Conservation (phyloP, 2,113 vertebrate genomes). For the Vimba vimba region DNA sequence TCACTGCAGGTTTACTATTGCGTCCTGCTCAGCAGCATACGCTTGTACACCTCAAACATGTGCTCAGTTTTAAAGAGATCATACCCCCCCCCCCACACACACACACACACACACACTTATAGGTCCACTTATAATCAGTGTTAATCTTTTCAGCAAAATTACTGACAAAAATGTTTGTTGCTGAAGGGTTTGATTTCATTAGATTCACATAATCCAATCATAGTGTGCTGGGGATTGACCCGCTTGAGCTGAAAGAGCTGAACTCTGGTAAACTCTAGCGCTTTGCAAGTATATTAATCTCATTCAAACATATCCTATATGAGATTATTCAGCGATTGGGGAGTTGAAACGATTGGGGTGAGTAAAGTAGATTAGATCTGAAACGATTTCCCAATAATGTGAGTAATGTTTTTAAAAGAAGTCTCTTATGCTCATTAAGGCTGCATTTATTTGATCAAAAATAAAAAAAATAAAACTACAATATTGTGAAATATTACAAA, state of each 20-base stretch:
- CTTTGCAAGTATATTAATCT: not conserved
- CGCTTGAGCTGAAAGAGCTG: not conserved
- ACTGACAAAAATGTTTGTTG: not conserved
- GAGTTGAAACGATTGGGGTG: not conserved
- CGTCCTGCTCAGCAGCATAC: not conserved
- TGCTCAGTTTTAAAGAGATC: not conserved
- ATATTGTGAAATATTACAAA: not conserved
- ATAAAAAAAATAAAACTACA: not conserved
- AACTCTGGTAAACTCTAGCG: not conserved
- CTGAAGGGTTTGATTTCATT: constrained; percentile 51
- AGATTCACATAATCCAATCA: not conserved
- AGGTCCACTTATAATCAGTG: not conserved
- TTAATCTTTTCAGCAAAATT: not conserved
- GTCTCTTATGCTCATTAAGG: not conserved
- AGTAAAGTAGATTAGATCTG: not conserved
- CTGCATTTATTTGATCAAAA: not conserved
- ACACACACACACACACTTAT: no score
- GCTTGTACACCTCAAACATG: not conserved
- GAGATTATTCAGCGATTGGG: not conserved
- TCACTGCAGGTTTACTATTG: not conserved
- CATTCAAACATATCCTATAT: not conserved
- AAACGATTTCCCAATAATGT: no score
- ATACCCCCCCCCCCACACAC: not conserved
- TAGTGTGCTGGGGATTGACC: not conserved
- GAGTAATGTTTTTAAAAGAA: not conserved